Evolutionary conservation across 2,113 vertebrate species (phyloP), one percentile per base, ranked within the genome.

Genomic region (Crotalus horridus): DNA sequence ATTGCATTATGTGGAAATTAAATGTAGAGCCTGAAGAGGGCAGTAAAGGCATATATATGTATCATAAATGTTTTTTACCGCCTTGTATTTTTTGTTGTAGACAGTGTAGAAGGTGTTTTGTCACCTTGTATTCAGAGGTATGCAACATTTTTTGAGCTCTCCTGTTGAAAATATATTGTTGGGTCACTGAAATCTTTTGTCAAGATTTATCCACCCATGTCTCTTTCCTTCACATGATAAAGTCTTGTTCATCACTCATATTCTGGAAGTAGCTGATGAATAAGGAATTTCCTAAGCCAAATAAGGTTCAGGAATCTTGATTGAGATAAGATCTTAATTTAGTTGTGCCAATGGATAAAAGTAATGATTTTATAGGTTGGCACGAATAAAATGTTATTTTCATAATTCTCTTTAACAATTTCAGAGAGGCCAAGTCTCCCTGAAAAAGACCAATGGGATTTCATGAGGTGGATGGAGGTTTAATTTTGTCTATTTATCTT

Each of bases 1-100:
- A 88, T 2, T 43, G 23, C 2, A 13, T n/a, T 1, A n/a, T 85
- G 24, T 74, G 0, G 69, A 29, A 55, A 54, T 48, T 92, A 85
- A 58, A 51, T 6, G 39, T 85, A 0, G 24, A 33, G 64, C 97
- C 98, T 96, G 96, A 96, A 97, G 98, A 97, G 97, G 97, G 95
- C 98, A 97, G 96, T 97, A 96, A 93, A 96, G 93, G 69, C 33
- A 21, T 95, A 97, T 94, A 97, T 93, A 90, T 96, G 97, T 97
- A 17, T 95, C 94, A 96, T 93, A 61, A 46, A 29, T 92, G 4
- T 3, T 20, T 95, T 93, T 92, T 3, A 2, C 90, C 87, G 54
- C 54, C 87, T 92, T 89, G 39, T 94, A 39, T 23, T 12, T 87
- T 85, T 46, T 87, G 48, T 64, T 96, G 93, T 94, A 89, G 96